Evolutionary conservation across 2,113 vertebrate species (phyloP).

Genomic region (cat (Felis catus)): F.catus_Fca126_mat1.0 CM031416.1:95614001-95614500

Average conservation of each 20-base stretch:
- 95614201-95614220: neutral
- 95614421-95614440: too few species aligned
- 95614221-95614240: neutral
- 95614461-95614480: too few species aligned
- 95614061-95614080: too few species aligned
- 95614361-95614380: neutral
- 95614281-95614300: neutral
- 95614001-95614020: too few species aligned
- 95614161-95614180: neutral
- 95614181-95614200: neutral
- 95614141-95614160: neutral
- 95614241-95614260: conserved; percentile 3
- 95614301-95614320: conserved; percentile 34
- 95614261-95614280: neutral
- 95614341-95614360: neutral
- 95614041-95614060: too few species aligned
- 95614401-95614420: too few species aligned
- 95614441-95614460: too few species aligned
- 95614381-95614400: too few species aligned
- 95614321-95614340: conserved; percentile 44
- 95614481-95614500: too few species aligned
- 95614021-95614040: too few species aligned
- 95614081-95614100: too few species aligned
- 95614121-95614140: neutral
- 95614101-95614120: too few species aligned